phyloP scores from a whole-genome alignment of 2,888 invertebrate species.

The Apomyelois bistriatella region DNA sequence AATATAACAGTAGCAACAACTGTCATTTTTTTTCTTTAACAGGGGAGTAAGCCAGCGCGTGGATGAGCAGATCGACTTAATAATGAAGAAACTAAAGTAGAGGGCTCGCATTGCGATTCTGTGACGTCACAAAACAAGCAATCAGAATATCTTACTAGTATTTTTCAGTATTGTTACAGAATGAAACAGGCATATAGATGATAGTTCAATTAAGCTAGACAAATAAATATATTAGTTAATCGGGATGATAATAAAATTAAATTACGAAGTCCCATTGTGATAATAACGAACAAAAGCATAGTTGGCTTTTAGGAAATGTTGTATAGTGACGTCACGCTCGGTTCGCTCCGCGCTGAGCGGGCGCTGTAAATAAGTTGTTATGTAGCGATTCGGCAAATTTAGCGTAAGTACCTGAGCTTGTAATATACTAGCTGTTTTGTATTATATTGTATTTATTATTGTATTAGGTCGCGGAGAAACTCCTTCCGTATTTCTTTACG shows the following conservation, averaged over 20 bases:
- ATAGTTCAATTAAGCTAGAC: no score
- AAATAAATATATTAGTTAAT: no score
- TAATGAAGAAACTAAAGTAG: slow-evolving; percentile 81
- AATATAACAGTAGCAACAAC: no score
- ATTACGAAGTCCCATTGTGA: not conserved
- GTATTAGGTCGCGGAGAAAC: not conserved
- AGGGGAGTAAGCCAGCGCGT: slow-evolving; percentile 88
- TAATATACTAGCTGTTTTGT: slow-evolving; percentile 14
- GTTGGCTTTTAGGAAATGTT: not conserved
- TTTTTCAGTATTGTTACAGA: no score
- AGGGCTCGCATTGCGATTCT: not conserved
- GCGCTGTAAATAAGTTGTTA: slow-evolving; percentile 22
- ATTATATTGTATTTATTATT: slow-evolving; percentile 18
- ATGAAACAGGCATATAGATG: no score
- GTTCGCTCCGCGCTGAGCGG: not conserved
- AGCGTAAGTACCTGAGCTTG: slow-evolving; percentile 55
- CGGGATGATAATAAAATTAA: not conserved
- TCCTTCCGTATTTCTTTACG: not conserved
- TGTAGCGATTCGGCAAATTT: slow-evolving; percentile 26
- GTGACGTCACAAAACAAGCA: not conserved
- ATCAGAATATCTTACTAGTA: no score
- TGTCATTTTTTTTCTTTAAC: slow-evolving; percentile 26
- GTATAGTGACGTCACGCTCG: not conserved
- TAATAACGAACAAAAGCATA: not conserved
- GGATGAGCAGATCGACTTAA: slow-evolving; percentile 89